phyloP scores from a whole-genome alignment of 2,113 vertebrate genomes.

The Smithornis capensis region DNA sequence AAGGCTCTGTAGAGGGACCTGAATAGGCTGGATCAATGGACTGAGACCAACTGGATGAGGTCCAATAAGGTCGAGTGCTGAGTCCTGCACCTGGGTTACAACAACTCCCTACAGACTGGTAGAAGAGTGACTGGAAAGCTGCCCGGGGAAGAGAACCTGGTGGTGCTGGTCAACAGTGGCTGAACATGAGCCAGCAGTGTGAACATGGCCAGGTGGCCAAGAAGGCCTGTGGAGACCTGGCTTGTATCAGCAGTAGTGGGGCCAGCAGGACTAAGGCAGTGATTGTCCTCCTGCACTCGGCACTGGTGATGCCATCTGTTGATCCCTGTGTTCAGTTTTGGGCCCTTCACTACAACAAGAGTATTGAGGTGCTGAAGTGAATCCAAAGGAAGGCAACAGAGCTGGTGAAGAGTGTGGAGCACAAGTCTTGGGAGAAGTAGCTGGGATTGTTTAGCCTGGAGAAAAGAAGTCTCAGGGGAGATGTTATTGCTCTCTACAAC shows the following conservation, averaged over 20 bases:
- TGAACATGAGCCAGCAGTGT: neutral
- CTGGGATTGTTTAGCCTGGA: neutral
- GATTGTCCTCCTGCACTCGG: rapidly evolving
- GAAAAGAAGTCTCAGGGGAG: neutral
- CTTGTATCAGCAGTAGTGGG: rapidly evolving
- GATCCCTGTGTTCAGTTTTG: rapidly evolving
- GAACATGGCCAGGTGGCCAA: neutral
- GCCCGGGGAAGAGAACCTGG: neutral
- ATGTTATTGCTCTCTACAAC: neutral
- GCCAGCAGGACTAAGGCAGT: neutral
- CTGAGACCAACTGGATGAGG: neutral
- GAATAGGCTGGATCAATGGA: neutral
- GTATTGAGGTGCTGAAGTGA: rapidly evolving
- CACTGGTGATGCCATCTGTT: neutral
- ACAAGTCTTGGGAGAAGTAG: neutral
- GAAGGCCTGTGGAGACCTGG: neutral
- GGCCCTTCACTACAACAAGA: neutral
- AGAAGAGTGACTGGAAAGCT: neutral
- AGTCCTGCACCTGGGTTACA: neutral
- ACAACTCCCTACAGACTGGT: neutral
- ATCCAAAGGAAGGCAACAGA: rapidly evolving
- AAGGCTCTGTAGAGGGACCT: neutral
- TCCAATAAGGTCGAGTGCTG: rapidly evolving
- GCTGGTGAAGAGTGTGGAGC: neutral
- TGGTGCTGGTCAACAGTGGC: rapidly evolving